phyloP scores from a whole-genome alignment of 2,797 vertebrate species.

The Taeniopygia guttata region DNA sequence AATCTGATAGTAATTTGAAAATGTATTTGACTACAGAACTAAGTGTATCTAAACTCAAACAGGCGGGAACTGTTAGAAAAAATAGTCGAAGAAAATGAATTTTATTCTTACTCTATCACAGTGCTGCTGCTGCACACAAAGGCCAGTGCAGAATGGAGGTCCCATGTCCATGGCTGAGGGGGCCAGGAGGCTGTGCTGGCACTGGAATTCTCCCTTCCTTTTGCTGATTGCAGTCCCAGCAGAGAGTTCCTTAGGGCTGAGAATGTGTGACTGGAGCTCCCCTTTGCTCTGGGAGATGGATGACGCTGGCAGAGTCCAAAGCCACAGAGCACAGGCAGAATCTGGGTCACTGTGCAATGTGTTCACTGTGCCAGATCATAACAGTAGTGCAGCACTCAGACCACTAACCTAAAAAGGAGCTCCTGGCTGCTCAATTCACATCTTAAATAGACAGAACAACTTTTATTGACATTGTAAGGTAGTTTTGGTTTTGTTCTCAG shows the following conservation, averaged over 20 bases:
- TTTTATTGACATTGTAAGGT: background rate
- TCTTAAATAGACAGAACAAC: background rate
- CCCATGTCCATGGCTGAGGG: background rate
- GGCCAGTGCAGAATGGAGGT: background rate
- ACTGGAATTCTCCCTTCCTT: background rate
- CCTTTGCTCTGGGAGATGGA: constrained; percentile 31
- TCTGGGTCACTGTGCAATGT: constrained; percentile 26
- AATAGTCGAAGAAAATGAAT: background rate
- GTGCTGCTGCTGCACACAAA: background rate
- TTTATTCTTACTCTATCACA: background rate
- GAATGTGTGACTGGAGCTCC: background rate
- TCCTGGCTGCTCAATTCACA: background rate
- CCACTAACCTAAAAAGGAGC: background rate
- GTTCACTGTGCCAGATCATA: constrained; percentile 3
- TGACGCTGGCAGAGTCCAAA: background rate
- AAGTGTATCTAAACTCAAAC: background rate
- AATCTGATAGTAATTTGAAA: background rate
- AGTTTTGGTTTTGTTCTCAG: background rate
- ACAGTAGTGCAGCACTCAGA: background rate
- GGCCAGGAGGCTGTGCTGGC: background rate
- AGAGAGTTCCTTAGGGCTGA: background rate
- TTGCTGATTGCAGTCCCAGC: background rate
- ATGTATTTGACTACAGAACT: background rate
- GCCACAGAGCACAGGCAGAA: constrained; percentile 5
- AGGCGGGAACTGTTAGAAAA: background rate